phyloP scores from a whole-genome alignment of 1,140 invertebrate genomes.

The Lasioglossum albipes region DNA sequence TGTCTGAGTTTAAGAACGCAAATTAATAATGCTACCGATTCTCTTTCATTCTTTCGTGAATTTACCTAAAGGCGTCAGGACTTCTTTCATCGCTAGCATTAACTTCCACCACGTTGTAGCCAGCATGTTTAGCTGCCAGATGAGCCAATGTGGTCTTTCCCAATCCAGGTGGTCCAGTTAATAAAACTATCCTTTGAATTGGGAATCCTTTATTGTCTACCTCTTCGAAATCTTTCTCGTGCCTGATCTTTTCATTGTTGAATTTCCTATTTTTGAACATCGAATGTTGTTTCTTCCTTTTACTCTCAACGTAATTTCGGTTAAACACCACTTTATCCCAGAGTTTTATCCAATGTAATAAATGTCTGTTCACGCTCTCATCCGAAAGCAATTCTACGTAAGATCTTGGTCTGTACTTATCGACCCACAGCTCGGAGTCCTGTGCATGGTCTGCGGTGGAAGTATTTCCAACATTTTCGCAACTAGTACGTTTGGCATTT shows the following conservation, averaged over 20 bases:
- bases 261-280: constrained; percentile 59
- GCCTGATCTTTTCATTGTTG: constrained; percentile 64
- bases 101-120: constrained; percentile 92
- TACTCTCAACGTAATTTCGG: constrained; percentile 70
- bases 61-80: constrained; percentile 87
- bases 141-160: constrained; percentile 98
- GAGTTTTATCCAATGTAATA: constrained; percentile 95
- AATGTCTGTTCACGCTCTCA: constrained; percentile 91
- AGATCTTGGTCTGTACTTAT: constrained; percentile 91
- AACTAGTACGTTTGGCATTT: constrained; percentile 69
- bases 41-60: not conserved
- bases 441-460: not conserved
- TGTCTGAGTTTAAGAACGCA: constrained; percentile 72
- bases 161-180: constrained; percentile 83
- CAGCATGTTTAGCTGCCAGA: constrained; percentile 92
- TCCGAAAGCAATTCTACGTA: constrained; percentile 95
- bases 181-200: constrained; percentile 84
- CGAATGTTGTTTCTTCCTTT: constrained; percentile 45
- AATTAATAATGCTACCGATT: not conserved
- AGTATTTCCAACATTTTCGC: not conserved
- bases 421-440: constrained; percentile 90
- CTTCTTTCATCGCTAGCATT: constrained; percentile 97
- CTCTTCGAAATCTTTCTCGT: constrained; percentile 76
- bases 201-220: constrained; percentile 87
- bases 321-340: constrained; percentile 96